Conservation (phyloP, 2,797 vertebrate genomes). For the Gymnothorax reevesii region DNA sequence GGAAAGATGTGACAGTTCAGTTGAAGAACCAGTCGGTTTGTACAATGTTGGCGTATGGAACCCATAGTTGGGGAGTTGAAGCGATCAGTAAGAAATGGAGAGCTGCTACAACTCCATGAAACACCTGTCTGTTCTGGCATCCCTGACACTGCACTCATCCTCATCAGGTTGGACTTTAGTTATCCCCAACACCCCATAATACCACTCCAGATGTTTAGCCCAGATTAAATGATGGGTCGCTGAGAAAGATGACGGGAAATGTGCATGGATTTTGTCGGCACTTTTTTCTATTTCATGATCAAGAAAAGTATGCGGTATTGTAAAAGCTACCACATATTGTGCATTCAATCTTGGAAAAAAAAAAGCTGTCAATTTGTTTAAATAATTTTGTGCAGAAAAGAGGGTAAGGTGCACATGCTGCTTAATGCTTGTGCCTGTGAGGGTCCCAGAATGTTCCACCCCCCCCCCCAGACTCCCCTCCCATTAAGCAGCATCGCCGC, state of each 20-base stretch:
- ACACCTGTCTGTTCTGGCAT: neutral
- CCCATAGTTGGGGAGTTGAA: neutral
- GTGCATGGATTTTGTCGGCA: neutral
- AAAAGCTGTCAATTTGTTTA: too few species aligned
- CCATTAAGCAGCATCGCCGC: neutral
- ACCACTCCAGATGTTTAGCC: neutral
- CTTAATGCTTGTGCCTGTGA: neutral
- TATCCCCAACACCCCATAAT: too few species aligned
- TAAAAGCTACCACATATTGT: neutral
- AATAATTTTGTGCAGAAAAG: neutral
- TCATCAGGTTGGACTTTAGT: slow-evolving; percentile 4
- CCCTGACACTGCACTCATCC: neutral
- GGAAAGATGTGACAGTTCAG: slow-evolving; percentile 58
- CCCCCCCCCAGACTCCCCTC: neutral
- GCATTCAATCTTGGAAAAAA: neutral
- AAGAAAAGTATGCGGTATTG: neutral
- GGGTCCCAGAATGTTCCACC: neutral
- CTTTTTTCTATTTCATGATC: neutral
- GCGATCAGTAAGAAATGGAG: slow-evolving; percentile 36
- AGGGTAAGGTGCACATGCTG: neutral
- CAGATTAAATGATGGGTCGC: neutral
- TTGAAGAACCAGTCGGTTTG: slow-evolving; percentile 7
- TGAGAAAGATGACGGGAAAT: too few species aligned
- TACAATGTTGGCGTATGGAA: slow-evolving; percentile 36
- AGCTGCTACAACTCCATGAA: neutral